Percentiles rank a stretch among this genome's conserved stretches.
Conservation (phyloP, 2,888 invertebrate species). For the Dicyrtomina minuta region DNA sequence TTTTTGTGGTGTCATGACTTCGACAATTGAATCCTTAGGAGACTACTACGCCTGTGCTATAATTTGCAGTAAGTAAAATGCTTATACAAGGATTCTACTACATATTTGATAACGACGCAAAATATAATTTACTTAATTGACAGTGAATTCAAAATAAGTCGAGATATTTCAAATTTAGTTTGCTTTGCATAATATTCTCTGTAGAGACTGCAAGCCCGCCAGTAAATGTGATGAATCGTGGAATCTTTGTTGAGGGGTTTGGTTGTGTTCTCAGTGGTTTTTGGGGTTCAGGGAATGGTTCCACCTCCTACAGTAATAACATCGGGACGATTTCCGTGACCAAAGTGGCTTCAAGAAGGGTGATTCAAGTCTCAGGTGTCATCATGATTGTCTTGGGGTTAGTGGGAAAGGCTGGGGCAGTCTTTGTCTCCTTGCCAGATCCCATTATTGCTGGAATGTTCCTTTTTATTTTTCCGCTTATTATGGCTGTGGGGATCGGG, state of each 20-base stretch:
- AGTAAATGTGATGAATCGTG: conserved; percentile 81
- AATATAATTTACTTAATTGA: too few species aligned
- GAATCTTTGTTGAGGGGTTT: conserved; percentile 79
- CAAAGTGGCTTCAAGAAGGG: conserved; percentile 78
- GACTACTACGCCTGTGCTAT: too few species aligned
- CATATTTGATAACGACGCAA: too few species aligned
- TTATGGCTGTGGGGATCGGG: conserved; percentile 75
- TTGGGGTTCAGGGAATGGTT: conserved; percentile 84
- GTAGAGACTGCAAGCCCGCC: conserved; percentile 79
- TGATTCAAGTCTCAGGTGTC: conserved; percentile 73
- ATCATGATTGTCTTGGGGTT: conserved; percentile 75
- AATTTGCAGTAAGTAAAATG: conserved; percentile 43
- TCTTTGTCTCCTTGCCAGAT: too few species aligned
- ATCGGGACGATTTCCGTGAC: too few species aligned
- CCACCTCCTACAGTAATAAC: too few species aligned
- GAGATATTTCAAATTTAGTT: too few species aligned
- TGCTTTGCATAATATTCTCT: too few species aligned
- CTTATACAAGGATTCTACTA: too few species aligned
- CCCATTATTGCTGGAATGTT: too few species aligned
- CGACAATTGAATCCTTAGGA: conserved; percentile 18
- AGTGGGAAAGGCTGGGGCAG: conserved; percentile 73
- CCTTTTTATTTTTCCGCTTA: conserved; percentile 81
- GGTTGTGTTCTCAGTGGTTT: conserved; percentile 81
- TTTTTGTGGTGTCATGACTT: conserved; percentile 67
- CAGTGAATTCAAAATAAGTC: too few species aligned